Evolutionary conservation across 2,888 invertebrate genomes (phyloP).

Genomic region (Hyles lineata): DNA sequence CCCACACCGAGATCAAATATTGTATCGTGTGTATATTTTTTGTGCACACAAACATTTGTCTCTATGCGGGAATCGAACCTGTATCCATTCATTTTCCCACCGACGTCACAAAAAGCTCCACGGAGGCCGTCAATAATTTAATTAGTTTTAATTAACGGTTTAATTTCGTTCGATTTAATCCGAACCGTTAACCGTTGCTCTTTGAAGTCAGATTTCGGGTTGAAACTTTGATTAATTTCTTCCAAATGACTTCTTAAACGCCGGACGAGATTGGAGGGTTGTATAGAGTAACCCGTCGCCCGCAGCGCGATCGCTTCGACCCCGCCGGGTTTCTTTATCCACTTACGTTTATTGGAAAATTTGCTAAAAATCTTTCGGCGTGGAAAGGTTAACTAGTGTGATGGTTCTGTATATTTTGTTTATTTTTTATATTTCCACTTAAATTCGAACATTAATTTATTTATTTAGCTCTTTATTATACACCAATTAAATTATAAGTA

Average conservation of each 20-base stretch:
- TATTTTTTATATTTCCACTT: background rate
- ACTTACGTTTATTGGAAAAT: background rate
- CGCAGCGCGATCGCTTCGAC: background rate
- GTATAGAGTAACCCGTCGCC: background rate
- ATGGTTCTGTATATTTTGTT: background rate
- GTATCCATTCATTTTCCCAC: too few relatives aligned
- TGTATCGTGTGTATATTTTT: too few relatives aligned
- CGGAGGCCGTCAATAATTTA: too few relatives aligned
- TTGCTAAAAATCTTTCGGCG: background rate
- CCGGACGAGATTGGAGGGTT: conserved; percentile 29
- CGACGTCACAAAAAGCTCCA: too few relatives aligned
- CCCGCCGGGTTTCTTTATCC: background rate
- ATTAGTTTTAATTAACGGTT: too few relatives aligned
- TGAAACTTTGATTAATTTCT: conserved; percentile 34
- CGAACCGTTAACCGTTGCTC: background rate
- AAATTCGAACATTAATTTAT: too few relatives aligned
- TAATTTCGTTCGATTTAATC: background rate
- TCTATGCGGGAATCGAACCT: too few relatives aligned
- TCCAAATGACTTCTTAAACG: conserved; percentile 31
- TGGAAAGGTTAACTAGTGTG: background rate
- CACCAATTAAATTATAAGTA: too few relatives aligned
- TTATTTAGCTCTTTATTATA: too few relatives aligned
- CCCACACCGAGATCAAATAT: too few relatives aligned
- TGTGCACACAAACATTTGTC: too few relatives aligned
- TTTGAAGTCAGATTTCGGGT: background rate